Evolutionary conservation across 2,797 vertebrate species (phyloP).

Genomic region (Trachurus trachurus): DNA sequence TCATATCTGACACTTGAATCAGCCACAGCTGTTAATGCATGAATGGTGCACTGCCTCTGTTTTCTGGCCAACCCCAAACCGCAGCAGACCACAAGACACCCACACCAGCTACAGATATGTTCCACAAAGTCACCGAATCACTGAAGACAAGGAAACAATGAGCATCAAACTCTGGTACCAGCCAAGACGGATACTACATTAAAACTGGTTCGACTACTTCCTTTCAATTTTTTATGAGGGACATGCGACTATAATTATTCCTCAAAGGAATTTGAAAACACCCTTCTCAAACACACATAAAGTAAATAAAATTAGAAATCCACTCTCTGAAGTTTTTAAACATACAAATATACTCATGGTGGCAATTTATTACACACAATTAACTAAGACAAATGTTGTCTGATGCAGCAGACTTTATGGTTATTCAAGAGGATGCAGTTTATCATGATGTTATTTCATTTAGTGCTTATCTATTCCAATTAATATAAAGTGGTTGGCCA

Average conservation of each 20-base stretch:
- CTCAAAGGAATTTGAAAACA: background rate
- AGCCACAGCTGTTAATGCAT: conserved; percentile 65
- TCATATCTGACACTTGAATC: conserved; percentile 79
- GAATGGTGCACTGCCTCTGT: conserved; percentile 67
- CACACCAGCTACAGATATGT: conserved; percentile 55
- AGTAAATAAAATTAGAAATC: background rate
- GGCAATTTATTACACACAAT: no score
- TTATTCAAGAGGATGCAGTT: background rate
- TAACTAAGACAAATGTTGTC: no score
- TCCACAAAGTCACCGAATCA: conserved; percentile 23
- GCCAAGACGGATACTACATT: conserved; percentile 11
- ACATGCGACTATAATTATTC: background rate
- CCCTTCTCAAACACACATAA: background rate
- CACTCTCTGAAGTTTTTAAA: background rate
- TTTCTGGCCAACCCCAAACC: conserved; percentile 62
- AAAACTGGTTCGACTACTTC: conserved; percentile 18
- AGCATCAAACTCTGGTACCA: conserved; percentile 33
- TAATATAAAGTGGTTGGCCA: background rate
- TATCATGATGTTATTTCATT: background rate
- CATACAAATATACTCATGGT: background rate
- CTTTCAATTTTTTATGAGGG: background rate
- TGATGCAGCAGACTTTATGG: no score
- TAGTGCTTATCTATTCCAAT: background rate
- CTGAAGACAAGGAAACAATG: conserved; percentile 32
- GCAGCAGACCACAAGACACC: conserved; percentile 53